Base-by-base conservation (phyloP, 2,797 vertebrate species). In the Babyrousa celebensis region DNA sequence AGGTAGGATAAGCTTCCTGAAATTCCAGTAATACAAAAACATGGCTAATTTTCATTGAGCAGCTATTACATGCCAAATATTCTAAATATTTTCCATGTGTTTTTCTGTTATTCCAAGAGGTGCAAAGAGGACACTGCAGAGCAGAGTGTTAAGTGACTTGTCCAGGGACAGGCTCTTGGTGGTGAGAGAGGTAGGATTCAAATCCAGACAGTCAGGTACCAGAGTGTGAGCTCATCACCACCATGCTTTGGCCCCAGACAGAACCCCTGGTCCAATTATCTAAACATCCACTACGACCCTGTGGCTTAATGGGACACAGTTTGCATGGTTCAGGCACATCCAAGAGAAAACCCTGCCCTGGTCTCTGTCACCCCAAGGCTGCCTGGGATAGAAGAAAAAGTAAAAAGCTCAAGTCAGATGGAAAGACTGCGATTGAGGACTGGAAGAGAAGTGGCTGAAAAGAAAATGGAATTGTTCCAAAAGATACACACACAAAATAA, bases 391-490 rank as follows among this genome's bases (percentile, higher is more conserved):
- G 65, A 88, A 85, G 75, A 87, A 74, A 6, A 86, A 94, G 79
- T 54, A 80, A 68, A 91, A 58, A 70, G 77, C 25, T 85, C 60
- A 79, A 58, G 60, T 77, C 78, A 36, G 36, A 71, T 79, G 52
- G 52, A 78, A 82, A 91, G 56, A 90, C 8, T 63, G 32, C 75
- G 54, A 89, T 12, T 68, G 43, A 71, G 40, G 27, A 72, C 11
- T 80, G 43, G 68, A 92, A 72, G 23, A 96, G 71, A 77, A 93
- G 80, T 85, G 21, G 32, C 94, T 78, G 25, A 29, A 58, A 91
- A 90, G 52, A 91, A 96, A 90, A 95, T 90, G 82, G 87, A 96
- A 90, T 40, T 88, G 32, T 58, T 75, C 91, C 80, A 95, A 56
- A 75, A 89, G 36, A 97, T 36, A 92, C 18, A 83, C 68, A 94